Base-by-base conservation (phyloP, 1,140 invertebrate species). In the Subanguina moxae region DNA sequence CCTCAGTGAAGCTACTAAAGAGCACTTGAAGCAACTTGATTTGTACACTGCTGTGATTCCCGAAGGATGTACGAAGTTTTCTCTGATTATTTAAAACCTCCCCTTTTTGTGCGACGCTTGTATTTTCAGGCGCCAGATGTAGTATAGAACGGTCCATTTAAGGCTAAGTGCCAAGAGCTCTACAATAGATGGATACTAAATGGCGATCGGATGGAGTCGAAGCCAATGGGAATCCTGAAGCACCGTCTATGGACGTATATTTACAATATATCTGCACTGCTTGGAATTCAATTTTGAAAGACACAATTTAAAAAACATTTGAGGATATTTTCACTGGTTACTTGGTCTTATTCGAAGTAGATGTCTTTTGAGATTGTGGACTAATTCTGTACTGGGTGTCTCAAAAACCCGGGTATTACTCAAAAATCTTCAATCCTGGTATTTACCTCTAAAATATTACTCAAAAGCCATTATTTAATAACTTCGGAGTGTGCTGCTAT, bases 211-310 rank as follows among this genome's bases (percentile, higher is more conserved):
- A 65, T 46, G 19, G 19, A 19, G 23, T 48, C 23, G 1, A 68
- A 5, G 27, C 66, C 15, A 19, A 23, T 25, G 62, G 66, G 19
- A 68, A 68, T 65, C 19, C 52, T 25, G 27, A 23, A 23, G 58
- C 66, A 1, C 66, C 66, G 0, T 11, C 63, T 46, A n/a, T n/a
- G n/a, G n/a, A n/a, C n/a, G n/a, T n/a, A n/a, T n/a, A 68, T 68
- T 25, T 63, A 68, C 8, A 68, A 15, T 68, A 59, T 63, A 68
- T 68, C 15, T 25, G 13, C 1, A 17, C 1, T 5, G 28, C 61
- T 1, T 68, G 66, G 66, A 38, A 68, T 23, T 23, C 38, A 15
- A 3, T 68, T 30, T 30, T 59, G 0, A 46, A 42, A 1, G 66
- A 68, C 9, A 0, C 65, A 3, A 68, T 68, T 21, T 32, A 17